These are phyloP conservation scores for Scaptomyza reducta DNA, from an alignment of 2,888 invertebrate genomes.

Conservation along the genomic window DNA sequence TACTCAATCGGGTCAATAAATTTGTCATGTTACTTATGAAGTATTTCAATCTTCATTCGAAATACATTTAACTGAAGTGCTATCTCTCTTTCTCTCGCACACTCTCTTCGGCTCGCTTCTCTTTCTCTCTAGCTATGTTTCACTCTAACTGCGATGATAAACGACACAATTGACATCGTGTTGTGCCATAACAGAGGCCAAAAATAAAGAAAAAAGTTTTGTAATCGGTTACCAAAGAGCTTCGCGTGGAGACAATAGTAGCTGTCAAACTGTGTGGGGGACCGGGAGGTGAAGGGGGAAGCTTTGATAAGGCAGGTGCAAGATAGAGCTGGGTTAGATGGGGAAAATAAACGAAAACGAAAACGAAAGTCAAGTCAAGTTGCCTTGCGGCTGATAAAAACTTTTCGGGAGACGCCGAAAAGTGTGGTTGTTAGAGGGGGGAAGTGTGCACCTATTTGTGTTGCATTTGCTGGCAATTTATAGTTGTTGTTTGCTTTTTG, in stretches of 20 bases:
- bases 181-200: slow-evolving; percentile 37
- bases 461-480: slow-evolving; percentile 48
- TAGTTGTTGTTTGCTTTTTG: slow-evolving; percentile 44
- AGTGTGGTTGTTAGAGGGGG: neutral
- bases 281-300: neutral
- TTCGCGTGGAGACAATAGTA: slow-evolving; percentile 31
- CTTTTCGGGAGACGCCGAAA: slow-evolving; percentile 20
- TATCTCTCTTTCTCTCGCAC: neutral
- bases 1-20: slow-evolving; percentile 15
- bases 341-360: slow-evolving; percentile 19
- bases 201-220: slow-evolving; percentile 37
- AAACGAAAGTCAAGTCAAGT: slow-evolving; percentile 50
- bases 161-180: slow-evolving; percentile 57
- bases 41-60: slow-evolving; percentile 13
- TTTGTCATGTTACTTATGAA: slow-evolving; percentile 7
- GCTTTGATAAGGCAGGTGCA: slow-evolving; percentile 51
- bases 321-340: slow-evolving; percentile 7
- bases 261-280: neutral
- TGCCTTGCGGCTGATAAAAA: slow-evolving; percentile 54
- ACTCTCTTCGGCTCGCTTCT: neutral
- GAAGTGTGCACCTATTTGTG: slow-evolving; percentile 38
- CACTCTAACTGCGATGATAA: slow-evolving; percentile 32
- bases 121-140: neutral
- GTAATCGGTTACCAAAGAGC: slow-evolving; percentile 57
- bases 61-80: slow-evolving; percentile 21